These are phyloP conservation scores for Anthoptus insignis DNA, from an alignment of 2,888 invertebrate genomes.

Conservation along the genomic window DNA sequence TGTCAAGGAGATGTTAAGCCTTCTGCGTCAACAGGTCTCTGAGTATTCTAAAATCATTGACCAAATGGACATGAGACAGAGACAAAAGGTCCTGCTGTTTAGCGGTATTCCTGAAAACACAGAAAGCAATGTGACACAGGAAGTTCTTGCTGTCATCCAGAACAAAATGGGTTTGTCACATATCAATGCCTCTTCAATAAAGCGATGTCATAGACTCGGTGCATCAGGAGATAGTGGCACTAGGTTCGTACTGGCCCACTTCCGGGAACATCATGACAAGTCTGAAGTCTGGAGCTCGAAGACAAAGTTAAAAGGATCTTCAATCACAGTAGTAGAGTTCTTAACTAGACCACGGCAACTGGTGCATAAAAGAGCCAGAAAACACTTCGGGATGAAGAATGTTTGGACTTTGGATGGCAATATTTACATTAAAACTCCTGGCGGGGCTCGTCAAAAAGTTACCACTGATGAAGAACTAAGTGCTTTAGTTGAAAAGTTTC, in stretches of 20 bases:
- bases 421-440: neutral
- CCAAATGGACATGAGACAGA: neutral
- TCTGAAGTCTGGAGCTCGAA: neutral
- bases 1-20: no score
- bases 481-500: no score
- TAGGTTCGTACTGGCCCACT: neutral
- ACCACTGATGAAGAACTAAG: no score
- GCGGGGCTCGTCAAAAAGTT: neutral
- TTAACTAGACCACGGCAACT: neutral
- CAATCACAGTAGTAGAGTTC: neutral
- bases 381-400: neutral
- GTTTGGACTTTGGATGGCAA: neutral
- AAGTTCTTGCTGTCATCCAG: neutral
- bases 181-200: neutral
- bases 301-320: neutral
- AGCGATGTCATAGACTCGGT: conserved; percentile 8
- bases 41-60: neutral
- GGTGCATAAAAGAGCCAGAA: neutral
- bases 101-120: neutral
- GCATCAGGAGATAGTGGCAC: neutral
- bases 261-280: neutral
- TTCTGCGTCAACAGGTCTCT: neutral
- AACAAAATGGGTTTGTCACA: neutral
- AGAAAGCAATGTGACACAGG: neutral
- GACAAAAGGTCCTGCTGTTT: neutral